Conservation (phyloP, 2,888 invertebrate species). For the Eristalinus aeneus region DNA sequence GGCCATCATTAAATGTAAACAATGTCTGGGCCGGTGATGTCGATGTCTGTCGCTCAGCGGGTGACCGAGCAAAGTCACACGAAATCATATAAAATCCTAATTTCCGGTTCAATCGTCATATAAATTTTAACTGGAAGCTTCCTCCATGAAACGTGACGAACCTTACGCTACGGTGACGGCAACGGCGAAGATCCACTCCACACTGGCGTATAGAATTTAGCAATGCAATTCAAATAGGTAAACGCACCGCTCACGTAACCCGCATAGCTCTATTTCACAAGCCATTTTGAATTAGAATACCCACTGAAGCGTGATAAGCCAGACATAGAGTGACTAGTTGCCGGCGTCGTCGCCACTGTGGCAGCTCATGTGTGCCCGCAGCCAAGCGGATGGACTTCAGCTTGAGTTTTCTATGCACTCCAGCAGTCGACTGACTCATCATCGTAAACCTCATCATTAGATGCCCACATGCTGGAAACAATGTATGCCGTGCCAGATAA, state of each 20-base stretch:
- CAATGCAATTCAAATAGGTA: slow-evolving; percentile 40
- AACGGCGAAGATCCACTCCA: background rate
- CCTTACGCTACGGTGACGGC: background rate
- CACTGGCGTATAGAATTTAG: slow-evolving; percentile 22
- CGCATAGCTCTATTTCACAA: slow-evolving; percentile 46
- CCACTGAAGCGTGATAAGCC: slow-evolving; percentile 43
- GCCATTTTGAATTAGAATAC: slow-evolving; percentile 56
- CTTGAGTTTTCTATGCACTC: slow-evolving; percentile 46
- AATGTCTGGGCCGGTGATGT: background rate
- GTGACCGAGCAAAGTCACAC: background rate
- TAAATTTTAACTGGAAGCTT: background rate
- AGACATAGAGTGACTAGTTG: slow-evolving; percentile 14
- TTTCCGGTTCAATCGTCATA: background rate
- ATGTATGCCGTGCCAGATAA: slow-evolving; percentile 8
- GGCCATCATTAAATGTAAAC: background rate
- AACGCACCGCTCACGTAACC: slow-evolving; percentile 49
- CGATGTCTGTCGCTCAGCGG: background rate
- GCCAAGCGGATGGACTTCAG: background rate
- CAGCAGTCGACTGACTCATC: slow-evolving; percentile 53
- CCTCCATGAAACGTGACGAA: background rate
- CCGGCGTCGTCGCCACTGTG: background rate
- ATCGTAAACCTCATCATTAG: slow-evolving; percentile 16
- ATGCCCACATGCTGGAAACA: background rate
- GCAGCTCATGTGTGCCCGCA: background rate
- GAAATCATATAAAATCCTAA: background rate